phyloP scores from a whole-genome alignment of 2,113 vertebrate species.

The Platysternon megacephalum region DNA sequence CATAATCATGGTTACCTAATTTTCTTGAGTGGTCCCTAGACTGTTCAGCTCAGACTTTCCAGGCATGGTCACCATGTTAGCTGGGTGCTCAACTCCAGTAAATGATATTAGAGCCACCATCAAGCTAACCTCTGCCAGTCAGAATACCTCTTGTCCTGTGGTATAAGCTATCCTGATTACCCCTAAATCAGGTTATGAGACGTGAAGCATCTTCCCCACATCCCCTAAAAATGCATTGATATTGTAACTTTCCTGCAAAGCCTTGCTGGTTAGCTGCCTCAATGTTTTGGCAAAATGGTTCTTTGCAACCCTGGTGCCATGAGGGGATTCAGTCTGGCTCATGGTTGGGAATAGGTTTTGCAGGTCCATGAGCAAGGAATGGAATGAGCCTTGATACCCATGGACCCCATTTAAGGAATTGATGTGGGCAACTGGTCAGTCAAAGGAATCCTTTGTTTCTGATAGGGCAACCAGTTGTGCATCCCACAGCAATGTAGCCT shows the following conservation, averaged over 20 bases:
- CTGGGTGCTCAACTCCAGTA: background rate
- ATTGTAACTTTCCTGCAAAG: background rate
- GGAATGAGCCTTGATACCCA: background rate
- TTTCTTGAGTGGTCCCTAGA: background rate
- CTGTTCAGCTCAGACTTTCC: background rate
- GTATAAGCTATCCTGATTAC: background rate
- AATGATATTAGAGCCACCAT: background rate
- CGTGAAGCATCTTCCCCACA: background rate
- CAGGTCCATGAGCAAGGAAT: background rate
- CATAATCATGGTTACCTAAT: background rate
- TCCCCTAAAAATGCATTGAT: background rate
- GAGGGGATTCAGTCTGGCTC: background rate
- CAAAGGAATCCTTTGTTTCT: background rate
- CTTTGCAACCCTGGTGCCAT: background rate
- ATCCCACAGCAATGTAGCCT: background rate
- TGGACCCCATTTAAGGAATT: background rate
- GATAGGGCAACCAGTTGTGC: accelerated
- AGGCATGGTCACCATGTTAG: background rate
- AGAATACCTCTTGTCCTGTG: background rate
- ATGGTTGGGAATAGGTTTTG: background rate
- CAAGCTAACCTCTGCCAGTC: background rate
- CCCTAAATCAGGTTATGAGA: background rate
- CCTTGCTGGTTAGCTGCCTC: background rate
- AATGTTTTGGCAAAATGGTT: accelerated
- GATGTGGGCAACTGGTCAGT: no score